Evolutionary conservation across 2,888 invertebrate species (phyloP).

Genomic region (Synergus gifuensis): DNA sequence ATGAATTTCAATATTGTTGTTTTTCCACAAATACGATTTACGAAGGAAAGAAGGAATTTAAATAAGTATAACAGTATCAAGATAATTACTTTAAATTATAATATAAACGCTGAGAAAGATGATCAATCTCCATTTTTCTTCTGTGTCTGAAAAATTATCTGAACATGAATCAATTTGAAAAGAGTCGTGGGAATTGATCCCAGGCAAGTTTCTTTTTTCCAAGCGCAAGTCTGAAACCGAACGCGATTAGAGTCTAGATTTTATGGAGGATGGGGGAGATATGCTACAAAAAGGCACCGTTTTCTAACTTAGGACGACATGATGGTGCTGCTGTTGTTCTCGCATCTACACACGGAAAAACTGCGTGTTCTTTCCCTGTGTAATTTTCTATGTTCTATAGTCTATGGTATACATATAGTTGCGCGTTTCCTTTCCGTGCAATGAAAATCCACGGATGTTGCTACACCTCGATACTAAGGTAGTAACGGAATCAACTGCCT

Average conservation of each 20-base stretch:
- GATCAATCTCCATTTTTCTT: background rate
- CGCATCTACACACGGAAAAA: background rate
- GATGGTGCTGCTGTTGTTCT: slow-evolving; percentile 18
- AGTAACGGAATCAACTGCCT: slow-evolving; percentile 37
- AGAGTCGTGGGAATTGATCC: slow-evolving; percentile 17
- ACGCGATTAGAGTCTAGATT: background rate
- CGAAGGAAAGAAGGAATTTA: no score
- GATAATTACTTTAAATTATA: no score
- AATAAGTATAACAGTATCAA: no score
- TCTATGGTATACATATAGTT: background rate
- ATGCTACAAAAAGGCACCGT: slow-evolving; percentile 18
- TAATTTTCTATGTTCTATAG: slow-evolving; percentile 19
- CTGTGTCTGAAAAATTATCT: background rate
- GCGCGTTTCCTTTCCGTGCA: slow-evolving; percentile 37
- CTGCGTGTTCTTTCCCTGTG: slow-evolving; percentile 30
- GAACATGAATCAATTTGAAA: background rate
- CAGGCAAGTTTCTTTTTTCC: slow-evolving; percentile 18
- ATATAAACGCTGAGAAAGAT: no score
- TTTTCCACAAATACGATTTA: no score
- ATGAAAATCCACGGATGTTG: slow-evolving; percentile 38
- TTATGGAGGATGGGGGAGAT: slow-evolving; percentile 26
- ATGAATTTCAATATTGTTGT: no score
- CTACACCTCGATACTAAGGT: slow-evolving; percentile 33
- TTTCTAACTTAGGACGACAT: slow-evolving; percentile 25
- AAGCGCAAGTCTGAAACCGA: slow-evolving; percentile 5